Evolutionary conservation across 2,797 vertebrate genomes (phyloP).

Genomic region (Argya squamiceps): DNA sequence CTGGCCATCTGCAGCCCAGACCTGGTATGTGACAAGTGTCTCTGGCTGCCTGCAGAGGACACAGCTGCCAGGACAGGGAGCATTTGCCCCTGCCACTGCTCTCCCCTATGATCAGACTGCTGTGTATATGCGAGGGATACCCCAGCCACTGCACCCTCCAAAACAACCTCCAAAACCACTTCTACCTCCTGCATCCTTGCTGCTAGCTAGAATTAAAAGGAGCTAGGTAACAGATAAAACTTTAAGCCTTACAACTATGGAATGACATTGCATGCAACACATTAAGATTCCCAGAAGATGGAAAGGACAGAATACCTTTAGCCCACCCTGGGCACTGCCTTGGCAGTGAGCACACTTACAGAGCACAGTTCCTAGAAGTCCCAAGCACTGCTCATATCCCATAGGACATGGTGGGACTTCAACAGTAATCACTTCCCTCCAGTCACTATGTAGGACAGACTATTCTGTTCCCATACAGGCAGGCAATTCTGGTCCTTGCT

Average conservation of each 20-base stretch:
- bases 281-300: background rate
- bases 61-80: background rate
- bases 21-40: background rate
- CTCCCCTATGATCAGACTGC: background rate
- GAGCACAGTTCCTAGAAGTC: background rate
- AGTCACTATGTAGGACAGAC: background rate
- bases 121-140: fast-evolving
- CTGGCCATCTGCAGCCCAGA: background rate
- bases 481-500: background rate
- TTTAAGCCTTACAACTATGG: background rate
- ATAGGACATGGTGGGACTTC: background rate
- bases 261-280: background rate
- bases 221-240: background rate
- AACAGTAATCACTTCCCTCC: background rate
- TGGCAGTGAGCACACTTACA: background rate
- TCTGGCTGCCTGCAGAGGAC: background rate
- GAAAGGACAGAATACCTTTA: background rate
- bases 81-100: background rate
- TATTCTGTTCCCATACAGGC: background rate
- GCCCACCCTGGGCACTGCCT: background rate
- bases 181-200: background rate
- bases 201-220: background rate
- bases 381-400: background rate
- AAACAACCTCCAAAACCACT: too few species aligned
- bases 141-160: background rate